phyloP scores from a whole-genome alignment of 2,888 invertebrate genomes.

The Tachina fera region DNA sequence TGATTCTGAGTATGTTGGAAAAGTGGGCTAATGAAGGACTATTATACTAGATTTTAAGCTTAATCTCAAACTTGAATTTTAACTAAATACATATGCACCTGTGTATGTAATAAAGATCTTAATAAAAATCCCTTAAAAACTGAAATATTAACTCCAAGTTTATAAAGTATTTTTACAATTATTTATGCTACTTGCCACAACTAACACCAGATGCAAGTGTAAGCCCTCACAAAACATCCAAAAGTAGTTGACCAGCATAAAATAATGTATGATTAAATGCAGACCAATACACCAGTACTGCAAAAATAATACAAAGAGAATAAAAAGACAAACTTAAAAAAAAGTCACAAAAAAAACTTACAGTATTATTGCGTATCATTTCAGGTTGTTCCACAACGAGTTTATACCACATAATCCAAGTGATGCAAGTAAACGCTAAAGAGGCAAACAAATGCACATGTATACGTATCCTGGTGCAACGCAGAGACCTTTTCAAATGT shows the following conservation, averaged over 20 bases:
- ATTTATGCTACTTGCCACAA: conserved; percentile 85
- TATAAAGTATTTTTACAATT: not conserved
- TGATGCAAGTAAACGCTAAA: conserved; percentile 88
- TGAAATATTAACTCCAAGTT: too few relatives aligned
- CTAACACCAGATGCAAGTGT: conserved; percentile 89
- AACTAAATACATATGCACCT: too few relatives aligned
- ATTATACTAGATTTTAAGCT: too few relatives aligned
- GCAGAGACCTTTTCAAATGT: conserved; percentile 84
- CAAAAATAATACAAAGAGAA: conserved; percentile 66
- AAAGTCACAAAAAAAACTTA: conserved; percentile 80
- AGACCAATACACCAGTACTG: conserved; percentile 89
- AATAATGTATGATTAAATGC: conserved; percentile 88
- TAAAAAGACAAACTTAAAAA: conserved; percentile 4
- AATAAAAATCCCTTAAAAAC: too few relatives aligned
- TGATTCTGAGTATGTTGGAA: too few relatives aligned
- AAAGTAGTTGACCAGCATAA: conserved; percentile 90
- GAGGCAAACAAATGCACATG: conserved; percentile 91
- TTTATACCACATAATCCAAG: conserved; percentile 91
- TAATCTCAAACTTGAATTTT: too few relatives aligned
- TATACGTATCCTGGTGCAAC: conserved; percentile 89
- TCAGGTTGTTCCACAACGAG: conserved; percentile 85
- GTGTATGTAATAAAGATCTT: too few relatives aligned
- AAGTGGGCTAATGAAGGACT: too few relatives aligned
- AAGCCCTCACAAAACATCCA: conserved; percentile 94
- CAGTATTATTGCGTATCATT: conserved; percentile 86